Conservation (phyloP, 2,888 invertebrate genomes). For the Drosophila aldrichi region DNA sequence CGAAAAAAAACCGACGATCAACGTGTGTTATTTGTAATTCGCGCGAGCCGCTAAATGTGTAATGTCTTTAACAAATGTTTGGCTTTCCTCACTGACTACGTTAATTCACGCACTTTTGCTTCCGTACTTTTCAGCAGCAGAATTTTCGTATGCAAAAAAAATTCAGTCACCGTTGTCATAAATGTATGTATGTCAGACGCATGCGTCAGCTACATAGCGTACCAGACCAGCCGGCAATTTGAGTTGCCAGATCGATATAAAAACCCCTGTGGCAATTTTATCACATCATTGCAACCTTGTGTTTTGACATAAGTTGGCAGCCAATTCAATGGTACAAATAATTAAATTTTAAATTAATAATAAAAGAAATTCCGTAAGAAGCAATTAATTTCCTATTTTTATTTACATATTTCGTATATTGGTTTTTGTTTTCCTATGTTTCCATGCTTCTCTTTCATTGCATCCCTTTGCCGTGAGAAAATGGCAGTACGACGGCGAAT, state of each 20-base stretch:
- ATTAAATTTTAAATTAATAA: background rate
- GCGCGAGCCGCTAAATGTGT: slow-evolving; percentile 36
- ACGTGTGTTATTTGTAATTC: slow-evolving; percentile 64
- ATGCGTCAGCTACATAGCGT: slow-evolving; percentile 42
- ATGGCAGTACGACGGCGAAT: slow-evolving; percentile 1
- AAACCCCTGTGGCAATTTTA: background rate
- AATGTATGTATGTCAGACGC: slow-evolving; percentile 44
- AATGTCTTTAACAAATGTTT: slow-evolving; percentile 27
- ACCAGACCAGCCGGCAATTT: slow-evolving; percentile 48
- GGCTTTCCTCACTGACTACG: slow-evolving; percentile 39
- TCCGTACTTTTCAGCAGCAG: slow-evolving; percentile 46
- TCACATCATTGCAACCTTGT: background rate
- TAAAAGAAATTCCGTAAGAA: too few species aligned
- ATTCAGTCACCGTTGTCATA: slow-evolving; percentile 50
- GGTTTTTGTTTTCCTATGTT: too few species aligned
- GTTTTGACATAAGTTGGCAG: background rate
- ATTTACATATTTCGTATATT: background rate
- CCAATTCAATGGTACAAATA: background rate
- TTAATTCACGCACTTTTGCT: slow-evolving; percentile 58
- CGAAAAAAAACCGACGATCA: slow-evolving; percentile 66
- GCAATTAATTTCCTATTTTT: too few species aligned
- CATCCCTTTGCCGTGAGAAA: slow-evolving; percentile 9
- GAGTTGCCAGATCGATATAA: slow-evolving; percentile 22
- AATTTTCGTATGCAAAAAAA: slow-evolving; percentile 67
- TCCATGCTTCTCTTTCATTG: background rate